These are phyloP conservation scores for Menura novaehollandiae DNA, from an alignment of 2,113 vertebrate genomes.

Conservation along the genomic window DNA sequence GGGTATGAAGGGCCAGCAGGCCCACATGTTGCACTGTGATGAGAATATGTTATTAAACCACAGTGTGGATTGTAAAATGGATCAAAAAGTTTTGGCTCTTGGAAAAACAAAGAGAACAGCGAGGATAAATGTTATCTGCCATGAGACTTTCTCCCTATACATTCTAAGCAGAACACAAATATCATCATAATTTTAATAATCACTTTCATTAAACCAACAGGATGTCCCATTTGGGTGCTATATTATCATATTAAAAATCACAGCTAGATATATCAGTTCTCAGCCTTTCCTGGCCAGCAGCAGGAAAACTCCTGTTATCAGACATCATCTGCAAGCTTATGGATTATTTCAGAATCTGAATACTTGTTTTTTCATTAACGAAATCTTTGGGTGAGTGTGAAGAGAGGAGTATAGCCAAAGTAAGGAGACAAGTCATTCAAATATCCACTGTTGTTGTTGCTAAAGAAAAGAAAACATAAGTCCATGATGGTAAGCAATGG, in stretches of 20 bases:
- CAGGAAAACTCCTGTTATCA: not conserved
- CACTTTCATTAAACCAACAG: not conserved
- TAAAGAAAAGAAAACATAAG: not conserved
- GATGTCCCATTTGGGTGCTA: not conserved
- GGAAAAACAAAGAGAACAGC: not conserved
- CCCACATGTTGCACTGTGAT: not conserved
- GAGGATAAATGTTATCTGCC: not conserved
- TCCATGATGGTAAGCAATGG: not conserved
- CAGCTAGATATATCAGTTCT: not conserved
- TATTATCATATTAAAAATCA: not conserved
- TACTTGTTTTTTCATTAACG: not conserved
- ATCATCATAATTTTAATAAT: not conserved
- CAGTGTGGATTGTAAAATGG: not conserved
- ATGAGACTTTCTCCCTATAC: not conserved
- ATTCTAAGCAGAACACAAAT: not conserved
- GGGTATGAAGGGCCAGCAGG: not conserved
- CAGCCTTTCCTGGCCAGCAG: not conserved
- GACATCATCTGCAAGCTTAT: not conserved
- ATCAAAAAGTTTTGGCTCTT: not conserved
- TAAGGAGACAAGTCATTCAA: accelerated
- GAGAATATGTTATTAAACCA: not conserved
- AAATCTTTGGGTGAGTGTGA: not conserved
- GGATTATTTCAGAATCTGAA: not conserved
- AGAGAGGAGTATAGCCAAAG: not conserved
- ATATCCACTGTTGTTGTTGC: not conserved